These are phyloP conservation scores for Melanaphis sacchari DNA, from an alignment of 1,140 invertebrate species.

Conservation along the genomic window DNA sequence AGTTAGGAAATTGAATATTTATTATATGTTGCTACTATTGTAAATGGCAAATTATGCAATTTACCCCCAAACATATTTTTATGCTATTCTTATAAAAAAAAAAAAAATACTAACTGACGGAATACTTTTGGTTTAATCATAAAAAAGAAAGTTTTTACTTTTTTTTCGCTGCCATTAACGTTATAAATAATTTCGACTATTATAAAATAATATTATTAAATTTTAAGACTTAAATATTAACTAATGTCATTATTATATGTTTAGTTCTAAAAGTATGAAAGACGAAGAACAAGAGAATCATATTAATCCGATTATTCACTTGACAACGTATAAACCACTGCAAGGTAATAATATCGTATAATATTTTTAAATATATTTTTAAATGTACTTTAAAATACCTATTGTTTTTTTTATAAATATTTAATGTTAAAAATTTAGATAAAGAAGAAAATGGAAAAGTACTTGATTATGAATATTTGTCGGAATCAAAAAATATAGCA, in stretches of 20 bases:
- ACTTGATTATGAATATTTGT: not conserved
- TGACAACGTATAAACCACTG: not conserved
- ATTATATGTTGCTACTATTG: too few relatives aligned
- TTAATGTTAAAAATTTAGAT: not conserved
- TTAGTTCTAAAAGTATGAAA: not conserved
- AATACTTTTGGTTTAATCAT: too few relatives aligned
- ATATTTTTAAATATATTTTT: not conserved
- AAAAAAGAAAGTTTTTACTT: too few relatives aligned
- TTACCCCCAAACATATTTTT: too few relatives aligned
- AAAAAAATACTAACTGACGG: too few relatives aligned
- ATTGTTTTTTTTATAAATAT: not conserved
- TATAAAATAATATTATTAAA: not conserved
- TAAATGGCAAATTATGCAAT: too few relatives aligned
- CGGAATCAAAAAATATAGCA: not conserved
- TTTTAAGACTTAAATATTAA: not conserved
- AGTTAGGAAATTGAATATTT: too few relatives aligned
- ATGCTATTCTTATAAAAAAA: too few relatives aligned
- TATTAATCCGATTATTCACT: slow-evolving; percentile 13
- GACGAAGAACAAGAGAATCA: not conserved
- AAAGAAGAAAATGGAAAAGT: not conserved
- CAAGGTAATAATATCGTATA: not conserved
- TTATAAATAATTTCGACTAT: not conserved
- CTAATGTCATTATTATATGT: not conserved
- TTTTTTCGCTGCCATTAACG: not conserved
- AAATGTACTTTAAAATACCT: not conserved